Base-by-base conservation (phyloP, 2,113 vertebrate genomes). In the Scolopax mira region DNA sequence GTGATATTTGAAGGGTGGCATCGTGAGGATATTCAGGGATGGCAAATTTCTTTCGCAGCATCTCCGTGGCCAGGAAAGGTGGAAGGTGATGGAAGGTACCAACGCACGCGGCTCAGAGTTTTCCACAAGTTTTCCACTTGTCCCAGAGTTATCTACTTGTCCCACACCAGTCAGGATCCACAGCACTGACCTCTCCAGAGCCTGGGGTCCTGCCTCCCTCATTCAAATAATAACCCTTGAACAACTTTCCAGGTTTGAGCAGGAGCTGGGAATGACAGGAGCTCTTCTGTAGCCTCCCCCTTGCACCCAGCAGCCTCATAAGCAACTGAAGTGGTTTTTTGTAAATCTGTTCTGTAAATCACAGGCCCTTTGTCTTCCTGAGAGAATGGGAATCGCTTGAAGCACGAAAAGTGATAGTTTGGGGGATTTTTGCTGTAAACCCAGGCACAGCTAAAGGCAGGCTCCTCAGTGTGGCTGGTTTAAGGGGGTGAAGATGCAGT, bases 51-150 rank as follows among this genome's bases (percentile, higher is more conserved):
- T 78, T 33, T 54, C 46, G 14, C 42, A 62, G 33, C 65, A 24
- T 37, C 54, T 62, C 70, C 25, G 18, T 33, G 42, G 27, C 22
- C 22, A 12, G 31, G 49, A 44, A 22, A 71, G 61, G 7, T 31
- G 24, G 5, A 24, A 61, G 67, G 13, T n/a, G 9, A 39, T 31
- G 27, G 5, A 23, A 57, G 67, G 13, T n/a, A 12, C 18, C 54
- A 25, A 19, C 15, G 18, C 0, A 0, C 2, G 4, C 0, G 3
- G 48, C 60, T 54, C 25, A 0, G 10, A 72, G 61, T 3, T n/a
- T n/a, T n/a, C n/a, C n/a, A n/a, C n/a, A n/a, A n/a, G 6, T 65
- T 80, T 52, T n/a, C 90, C 19, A 1, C 0, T 6, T 69, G 18
- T 30, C 28, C 52, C 69, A 17, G 19, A 13, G 18, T 33, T 51